phyloP scores from a whole-genome alignment of 2,888 invertebrate genomes.

The Chironomus riparius region DNA sequence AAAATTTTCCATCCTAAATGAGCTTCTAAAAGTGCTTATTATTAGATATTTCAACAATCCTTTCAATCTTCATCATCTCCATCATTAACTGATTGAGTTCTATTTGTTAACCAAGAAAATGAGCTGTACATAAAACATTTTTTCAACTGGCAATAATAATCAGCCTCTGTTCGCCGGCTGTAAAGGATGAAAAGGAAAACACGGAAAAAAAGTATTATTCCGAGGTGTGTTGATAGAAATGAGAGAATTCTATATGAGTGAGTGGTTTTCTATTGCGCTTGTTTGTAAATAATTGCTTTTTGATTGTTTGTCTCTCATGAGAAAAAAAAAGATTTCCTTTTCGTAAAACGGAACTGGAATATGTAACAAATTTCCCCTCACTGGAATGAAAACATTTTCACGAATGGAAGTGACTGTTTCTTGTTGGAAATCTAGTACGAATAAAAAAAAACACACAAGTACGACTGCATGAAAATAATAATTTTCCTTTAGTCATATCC shows the following conservation, averaged over 20 bases:
- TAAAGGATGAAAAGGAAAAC: background rate
- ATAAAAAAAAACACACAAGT: background rate
- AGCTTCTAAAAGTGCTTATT: no score
- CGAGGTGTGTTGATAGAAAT: no score
- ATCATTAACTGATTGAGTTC: no score
- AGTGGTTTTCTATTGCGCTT: conserved; percentile 20
- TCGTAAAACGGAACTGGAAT: background rate
- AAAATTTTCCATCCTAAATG: no score
- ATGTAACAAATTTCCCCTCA: background rate
- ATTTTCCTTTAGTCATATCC: background rate
- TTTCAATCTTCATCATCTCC: no score
- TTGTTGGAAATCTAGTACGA: background rate
- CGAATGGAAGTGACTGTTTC: background rate
- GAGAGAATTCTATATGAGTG: background rate
- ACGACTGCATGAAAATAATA: background rate
- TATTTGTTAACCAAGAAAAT: no score
- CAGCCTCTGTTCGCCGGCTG: no score
- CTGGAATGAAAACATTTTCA: background rate
- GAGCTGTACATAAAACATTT: no score
- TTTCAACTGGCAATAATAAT: no score
- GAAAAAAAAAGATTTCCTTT: background rate
- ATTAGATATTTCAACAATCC: no score
- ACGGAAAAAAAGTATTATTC: no score
- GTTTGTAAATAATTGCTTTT: conserved; percentile 27
- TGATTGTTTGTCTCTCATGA: conserved; percentile 22